phyloP scores from a whole-genome alignment of 2,113 vertebrate genomes.

The Turdus rufiventris region DNA sequence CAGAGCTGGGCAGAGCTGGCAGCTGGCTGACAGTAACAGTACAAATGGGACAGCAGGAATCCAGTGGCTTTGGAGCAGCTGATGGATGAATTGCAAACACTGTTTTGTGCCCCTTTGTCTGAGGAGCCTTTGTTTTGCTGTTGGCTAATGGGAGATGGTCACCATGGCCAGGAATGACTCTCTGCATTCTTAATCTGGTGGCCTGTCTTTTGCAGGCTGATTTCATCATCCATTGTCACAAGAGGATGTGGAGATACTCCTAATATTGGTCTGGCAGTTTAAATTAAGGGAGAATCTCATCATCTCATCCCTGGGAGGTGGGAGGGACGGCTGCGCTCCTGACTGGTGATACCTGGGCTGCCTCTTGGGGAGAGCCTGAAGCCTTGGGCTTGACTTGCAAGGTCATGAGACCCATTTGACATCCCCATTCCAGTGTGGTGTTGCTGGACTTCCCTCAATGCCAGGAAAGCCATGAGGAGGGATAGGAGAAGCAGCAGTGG shows the following conservation, averaged over 20 bases:
- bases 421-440: neutral
- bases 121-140: neutral
- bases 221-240: neutral
- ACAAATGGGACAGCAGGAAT: slow-evolving; percentile 1
- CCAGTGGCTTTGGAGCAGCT: slow-evolving; percentile 2
- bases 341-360: neutral
- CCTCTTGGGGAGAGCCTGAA: neutral
- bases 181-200: neutral
- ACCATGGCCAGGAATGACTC: neutral
- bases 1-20: slow-evolving; percentile 26
- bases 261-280: neutral
- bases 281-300: neutral
- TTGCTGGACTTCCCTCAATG: neutral
- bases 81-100: neutral
- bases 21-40: neutral
- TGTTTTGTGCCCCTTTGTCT: neutral
- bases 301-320: neutral
- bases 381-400: neutral
- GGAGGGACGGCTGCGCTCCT: neutral
- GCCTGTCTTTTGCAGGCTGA: neutral
- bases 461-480: neutral
- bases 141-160: neutral
- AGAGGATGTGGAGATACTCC: neutral
- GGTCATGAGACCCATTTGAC: fast-evolving
- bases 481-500: neutral